Evolutionary conservation across 2,113 vertebrate species (phyloP).

Genomic region (Nyctereutes procyonoides): DNA sequence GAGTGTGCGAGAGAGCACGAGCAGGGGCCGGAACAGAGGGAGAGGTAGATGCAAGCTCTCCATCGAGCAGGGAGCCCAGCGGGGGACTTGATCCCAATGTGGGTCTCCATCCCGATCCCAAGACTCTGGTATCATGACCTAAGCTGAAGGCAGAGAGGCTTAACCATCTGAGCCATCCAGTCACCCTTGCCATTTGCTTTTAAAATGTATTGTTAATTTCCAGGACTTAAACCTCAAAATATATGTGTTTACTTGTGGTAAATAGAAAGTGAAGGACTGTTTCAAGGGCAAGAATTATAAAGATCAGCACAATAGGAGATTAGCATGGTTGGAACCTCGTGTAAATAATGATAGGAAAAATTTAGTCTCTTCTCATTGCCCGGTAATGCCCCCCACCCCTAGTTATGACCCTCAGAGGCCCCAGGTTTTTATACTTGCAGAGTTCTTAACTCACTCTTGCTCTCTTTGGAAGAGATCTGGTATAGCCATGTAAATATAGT

Average conservation of each 20-base stretch:
- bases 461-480: neutral
- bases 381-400: neutral
- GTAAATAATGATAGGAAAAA: neutral
- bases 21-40: too few relatives aligned
- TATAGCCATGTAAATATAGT: neutral
- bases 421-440: neutral
- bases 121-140: too few relatives aligned
- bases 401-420: neutral
- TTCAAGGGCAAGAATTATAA: neutral
- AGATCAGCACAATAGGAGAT: neutral
- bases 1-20: too few relatives aligned
- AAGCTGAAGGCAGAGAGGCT: too few relatives aligned
- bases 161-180: too few relatives aligned
- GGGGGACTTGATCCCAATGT: too few relatives aligned
- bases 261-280: neutral
- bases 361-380: neutral
- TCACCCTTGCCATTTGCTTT: neutral
- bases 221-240: neutral
- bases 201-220: neutral
- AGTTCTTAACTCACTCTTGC: neutral
- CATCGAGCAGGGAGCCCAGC: too few relatives aligned
- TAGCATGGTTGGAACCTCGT: neutral
- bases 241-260: neutral
- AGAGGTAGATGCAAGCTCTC: too few relatives aligned
- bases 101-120: too few relatives aligned